Evolutionary conservation across 2,888 invertebrate species (phyloP).

Genomic region (Steromphala cineraria): DNA sequence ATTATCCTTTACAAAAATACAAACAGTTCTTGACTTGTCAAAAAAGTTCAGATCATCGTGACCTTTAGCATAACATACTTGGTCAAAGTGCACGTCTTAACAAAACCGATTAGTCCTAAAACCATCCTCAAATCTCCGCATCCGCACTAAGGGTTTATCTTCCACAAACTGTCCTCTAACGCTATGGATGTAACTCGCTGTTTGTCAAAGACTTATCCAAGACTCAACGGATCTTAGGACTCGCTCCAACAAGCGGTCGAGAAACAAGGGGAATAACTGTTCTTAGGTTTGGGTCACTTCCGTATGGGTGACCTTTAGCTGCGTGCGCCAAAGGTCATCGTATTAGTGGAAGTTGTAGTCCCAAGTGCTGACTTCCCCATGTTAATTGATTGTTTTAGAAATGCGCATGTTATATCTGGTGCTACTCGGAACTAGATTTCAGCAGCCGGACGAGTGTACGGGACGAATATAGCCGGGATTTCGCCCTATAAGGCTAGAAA

Average conservation of each 20-base stretch:
- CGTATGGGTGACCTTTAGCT: not conserved
- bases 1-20: too few species aligned
- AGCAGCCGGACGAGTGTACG: not conserved
- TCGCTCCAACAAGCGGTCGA: not conserved
- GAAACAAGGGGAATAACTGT: not conserved
- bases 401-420: not conserved
- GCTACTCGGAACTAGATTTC: not conserved
- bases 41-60: too few species aligned
- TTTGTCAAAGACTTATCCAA: not conserved
- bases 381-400: not conserved
- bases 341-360: not conserved
- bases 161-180: not conserved
- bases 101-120: too few species aligned
- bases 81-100: too few species aligned
- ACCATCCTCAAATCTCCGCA: not conserved
- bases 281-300: not conserved
- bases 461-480: not conserved
- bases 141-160: not conserved
- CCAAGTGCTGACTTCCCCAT: not conserved
- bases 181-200: not conserved
- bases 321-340: not conserved
- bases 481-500: not conserved
- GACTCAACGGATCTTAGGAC: not conserved
- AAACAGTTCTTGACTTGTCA: too few species aligned
- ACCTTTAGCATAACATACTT: too few species aligned